Evolutionary conservation across 2,797 vertebrate genomes (phyloP).

Genomic region (Paguma larvata): DNA sequence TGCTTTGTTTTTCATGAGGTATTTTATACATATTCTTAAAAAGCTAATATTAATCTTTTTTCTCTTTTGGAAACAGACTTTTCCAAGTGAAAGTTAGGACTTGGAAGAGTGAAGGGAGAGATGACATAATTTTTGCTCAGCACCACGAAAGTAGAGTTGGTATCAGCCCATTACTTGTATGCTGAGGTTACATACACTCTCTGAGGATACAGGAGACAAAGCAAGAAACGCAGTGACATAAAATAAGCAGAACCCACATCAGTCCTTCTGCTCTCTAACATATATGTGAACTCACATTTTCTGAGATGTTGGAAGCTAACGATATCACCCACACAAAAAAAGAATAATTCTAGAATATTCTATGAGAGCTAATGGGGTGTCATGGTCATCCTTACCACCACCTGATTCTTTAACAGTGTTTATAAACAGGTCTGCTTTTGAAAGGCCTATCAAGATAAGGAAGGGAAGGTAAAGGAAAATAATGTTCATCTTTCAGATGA

Average conservation of each 20-base stretch:
- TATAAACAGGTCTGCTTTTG: background rate
- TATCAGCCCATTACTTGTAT: background rate
- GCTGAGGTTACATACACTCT: background rate
- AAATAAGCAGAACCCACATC: background rate
- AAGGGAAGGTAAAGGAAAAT: background rate
- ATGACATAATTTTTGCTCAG: background rate
- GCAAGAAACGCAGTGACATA: fast-evolving
- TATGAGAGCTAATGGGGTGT: background rate
- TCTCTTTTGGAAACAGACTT: background rate
- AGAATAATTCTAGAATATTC: background rate
- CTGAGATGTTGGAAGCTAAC: background rate
- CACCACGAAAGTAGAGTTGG: background rate
- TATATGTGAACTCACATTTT: background rate
- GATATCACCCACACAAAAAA: background rate
- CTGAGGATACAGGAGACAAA: background rate
- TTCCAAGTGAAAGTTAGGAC: background rate
- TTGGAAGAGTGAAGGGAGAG: background rate
- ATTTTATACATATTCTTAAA: background rate
- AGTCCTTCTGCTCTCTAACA: background rate
- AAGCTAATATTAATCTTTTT: background rate
- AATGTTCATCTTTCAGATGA: background rate
- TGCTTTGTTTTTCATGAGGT: background rate
- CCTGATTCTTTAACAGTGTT: background rate
- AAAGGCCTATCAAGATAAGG: background rate
- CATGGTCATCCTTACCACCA: background rate